A percentile compares a stretch with the other conserved stretches of the same genome.
Evolutionary conservation across 1,140 invertebrate species (phyloP).

Genomic region (Bombus vancouverensis): DNA sequence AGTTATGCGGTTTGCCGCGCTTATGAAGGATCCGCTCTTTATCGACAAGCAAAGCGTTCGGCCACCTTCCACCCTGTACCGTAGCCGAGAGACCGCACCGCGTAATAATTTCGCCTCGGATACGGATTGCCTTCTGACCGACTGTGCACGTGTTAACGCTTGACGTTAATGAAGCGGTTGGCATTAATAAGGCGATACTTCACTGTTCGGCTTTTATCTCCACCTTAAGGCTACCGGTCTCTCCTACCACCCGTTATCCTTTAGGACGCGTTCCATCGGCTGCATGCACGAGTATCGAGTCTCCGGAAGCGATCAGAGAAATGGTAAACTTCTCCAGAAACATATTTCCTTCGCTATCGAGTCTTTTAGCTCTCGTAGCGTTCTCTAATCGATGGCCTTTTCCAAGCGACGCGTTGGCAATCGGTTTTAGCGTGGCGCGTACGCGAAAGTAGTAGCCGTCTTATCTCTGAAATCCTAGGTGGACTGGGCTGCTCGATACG

Average conservation of each 20-base stretch:
- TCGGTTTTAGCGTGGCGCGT: neutral
- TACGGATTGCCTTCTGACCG: slow-evolving; percentile 57
- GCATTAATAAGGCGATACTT: slow-evolving; percentile 74
- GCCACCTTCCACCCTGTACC: slow-evolving; percentile 26
- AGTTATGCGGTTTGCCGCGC: slow-evolving; percentile 77
- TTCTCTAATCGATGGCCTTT: neutral
- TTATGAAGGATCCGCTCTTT: slow-evolving; percentile 80
- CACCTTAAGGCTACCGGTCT: slow-evolving; percentile 56
- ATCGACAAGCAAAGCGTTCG: slow-evolving; percentile 72
- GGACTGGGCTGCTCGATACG: slow-evolving; percentile 38
- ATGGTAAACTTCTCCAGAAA: neutral
- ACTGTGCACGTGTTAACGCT: slow-evolving; percentile 60
- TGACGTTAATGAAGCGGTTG: slow-evolving; percentile 81
- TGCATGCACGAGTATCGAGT: neutral
- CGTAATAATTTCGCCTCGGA: slow-evolving; percentile 63
- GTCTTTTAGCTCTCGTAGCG: rapidly evolving
- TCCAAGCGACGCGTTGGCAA: neutral
- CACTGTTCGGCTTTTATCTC: slow-evolving; percentile 61
- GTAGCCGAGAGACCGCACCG: neutral
- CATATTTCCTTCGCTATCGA: neutral
- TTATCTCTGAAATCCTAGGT: slow-evolving; percentile 54
- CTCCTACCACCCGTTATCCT: slow-evolving; percentile 57
- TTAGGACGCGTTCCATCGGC: neutral
- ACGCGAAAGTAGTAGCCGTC: slow-evolving; percentile 41
- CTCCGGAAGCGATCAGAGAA: neutral